Evolutionary conservation across 2,888 invertebrate genomes (phyloP), one percentile per base, ranked within the genome.

Genomic region (Eurytoma adleriae): DNA sequence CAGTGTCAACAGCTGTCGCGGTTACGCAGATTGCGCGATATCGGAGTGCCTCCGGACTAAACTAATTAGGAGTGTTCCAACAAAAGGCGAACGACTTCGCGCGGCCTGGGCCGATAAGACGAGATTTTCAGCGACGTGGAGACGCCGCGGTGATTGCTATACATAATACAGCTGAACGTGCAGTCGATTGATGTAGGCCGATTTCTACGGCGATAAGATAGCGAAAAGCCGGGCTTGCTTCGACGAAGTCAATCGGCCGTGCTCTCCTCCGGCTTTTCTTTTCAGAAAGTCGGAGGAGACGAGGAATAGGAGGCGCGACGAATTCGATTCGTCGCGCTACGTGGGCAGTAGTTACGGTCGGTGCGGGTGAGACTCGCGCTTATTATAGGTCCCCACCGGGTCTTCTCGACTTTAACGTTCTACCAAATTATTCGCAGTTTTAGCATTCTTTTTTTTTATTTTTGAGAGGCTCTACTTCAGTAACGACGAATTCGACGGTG

Each of bases 281-380:
- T 14, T 54, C 27, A 14, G 2, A 7, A 61, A 61, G 61, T 24
- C 14, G 14, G 69, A 57, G 27, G 30, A 50, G 30, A 54, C 30
- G 18, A 16, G 50, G 64, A 40, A 64, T 30, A 13, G 64, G 64
- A 54, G 64, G 54, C 72, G 64, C 18, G 27, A 18, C 24, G 16
- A 2, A 74, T 4, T 56, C 3, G 62, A 20, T 61, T 52, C 40
- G 56, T 40, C 20, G 64, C 40, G 56, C 18, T 14, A 13, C 18
- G n/a, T 54, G n/a, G n/a, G 14, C 20, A 20, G 24, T 61, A 59
- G 18, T 16, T 50, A 61, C 12, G 12, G 50, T 54, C 64, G 54
- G 54, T 66, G 69, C 71, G 69, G 69, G 62, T 40, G 67, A 62
- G n/a, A 56, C n/a, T 10, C 40, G 20, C 2, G 52, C 24, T 56